A percentile compares a stretch with the other conserved stretches of the same genome.
Conservation (phyloP, 2,888 invertebrate genomes). For the Margaritifera margaritifera region DNA sequence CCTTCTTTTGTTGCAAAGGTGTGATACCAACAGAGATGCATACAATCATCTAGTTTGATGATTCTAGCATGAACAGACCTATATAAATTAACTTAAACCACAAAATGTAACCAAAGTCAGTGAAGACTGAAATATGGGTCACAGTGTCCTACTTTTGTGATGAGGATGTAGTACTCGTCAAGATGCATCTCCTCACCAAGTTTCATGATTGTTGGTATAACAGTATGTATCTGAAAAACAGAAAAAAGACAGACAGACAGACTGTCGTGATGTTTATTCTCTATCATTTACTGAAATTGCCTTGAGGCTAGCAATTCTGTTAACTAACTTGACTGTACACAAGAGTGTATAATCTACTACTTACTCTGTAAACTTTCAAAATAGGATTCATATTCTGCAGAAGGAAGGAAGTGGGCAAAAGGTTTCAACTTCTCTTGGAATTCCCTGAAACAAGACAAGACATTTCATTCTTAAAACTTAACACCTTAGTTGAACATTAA, state of each 20-base stretch:
- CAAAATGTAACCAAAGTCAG: neutral
- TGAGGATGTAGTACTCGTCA: too few species aligned
- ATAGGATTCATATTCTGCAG: slow-evolving; percentile 87
- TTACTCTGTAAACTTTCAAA: slow-evolving; percentile 78
- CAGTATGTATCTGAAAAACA: too few species aligned
- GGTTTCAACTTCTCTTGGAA: slow-evolving; percentile 88
- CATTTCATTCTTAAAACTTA: slow-evolving; percentile 1
- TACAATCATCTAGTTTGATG: too few species aligned
- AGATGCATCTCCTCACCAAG: too few species aligned
- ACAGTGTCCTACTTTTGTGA: too few species aligned
- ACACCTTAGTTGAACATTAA: neutral
- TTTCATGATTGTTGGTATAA: too few species aligned
- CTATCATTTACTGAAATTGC: neutral
- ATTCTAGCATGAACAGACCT: too few species aligned
- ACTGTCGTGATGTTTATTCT: neutral
- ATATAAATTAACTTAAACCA: neutral
- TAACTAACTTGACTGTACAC: too few species aligned
- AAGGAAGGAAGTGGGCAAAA: slow-evolving; percentile 90
- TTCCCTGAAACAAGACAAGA: slow-evolving; percentile 62
- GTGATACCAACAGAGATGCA: too few species aligned
- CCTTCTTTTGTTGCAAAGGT: too few species aligned
- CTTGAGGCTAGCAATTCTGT: too few species aligned
- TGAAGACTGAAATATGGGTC: neutral
- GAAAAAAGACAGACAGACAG: too few species aligned
- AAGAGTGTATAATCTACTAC: slow-evolving; percentile 17